Conservation (phyloP, 2,888 invertebrate species). For the Chaitophorus viminalis region DNA sequence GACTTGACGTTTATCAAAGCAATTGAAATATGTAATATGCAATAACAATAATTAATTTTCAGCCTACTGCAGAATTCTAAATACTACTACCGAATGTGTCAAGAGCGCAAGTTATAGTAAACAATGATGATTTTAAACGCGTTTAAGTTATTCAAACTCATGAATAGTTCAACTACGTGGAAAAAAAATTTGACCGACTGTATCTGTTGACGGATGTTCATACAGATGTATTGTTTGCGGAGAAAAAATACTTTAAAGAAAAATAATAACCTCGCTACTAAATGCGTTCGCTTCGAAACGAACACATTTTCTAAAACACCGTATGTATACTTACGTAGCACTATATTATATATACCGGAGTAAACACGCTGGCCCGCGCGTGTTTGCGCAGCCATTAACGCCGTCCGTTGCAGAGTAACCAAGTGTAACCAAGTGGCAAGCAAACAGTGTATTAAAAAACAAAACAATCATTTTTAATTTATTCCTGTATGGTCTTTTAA, state of each 20-base stretch:
- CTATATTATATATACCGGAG: not conserved
- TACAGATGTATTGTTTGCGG: slow-evolving; percentile 2
- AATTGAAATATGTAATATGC: no score
- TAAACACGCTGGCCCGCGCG: slow-evolving; percentile 18
- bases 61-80: no score
- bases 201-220: not conserved
- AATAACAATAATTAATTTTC: no score
- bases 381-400: slow-evolving; percentile 58
- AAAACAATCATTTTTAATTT: slow-evolving; percentile 51
- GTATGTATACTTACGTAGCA: not conserved
- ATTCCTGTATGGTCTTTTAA: slow-evolving; percentile 50
- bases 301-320: slow-evolving; percentile 40
- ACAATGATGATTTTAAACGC: not conserved
- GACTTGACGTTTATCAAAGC: no score
- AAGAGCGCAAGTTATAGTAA: no score
- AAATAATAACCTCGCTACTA: not conserved
- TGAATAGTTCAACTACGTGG: not conserved
- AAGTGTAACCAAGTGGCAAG: slow-evolving; percentile 62
- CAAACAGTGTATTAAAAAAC: slow-evolving; percentile 56
- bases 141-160: not conserved
- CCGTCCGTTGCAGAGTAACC: slow-evolving; percentile 47
- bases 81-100: no score
- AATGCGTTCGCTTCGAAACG: slow-evolving; percentile 10
- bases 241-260: not conserved
- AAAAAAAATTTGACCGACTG: not conserved